A percentile compares a stretch with the other conserved stretches of the same genome.
phyloP scores from a whole-genome alignment of 92 coral and sea anemone species.

The Epizoanthus stellaris region DNA sequence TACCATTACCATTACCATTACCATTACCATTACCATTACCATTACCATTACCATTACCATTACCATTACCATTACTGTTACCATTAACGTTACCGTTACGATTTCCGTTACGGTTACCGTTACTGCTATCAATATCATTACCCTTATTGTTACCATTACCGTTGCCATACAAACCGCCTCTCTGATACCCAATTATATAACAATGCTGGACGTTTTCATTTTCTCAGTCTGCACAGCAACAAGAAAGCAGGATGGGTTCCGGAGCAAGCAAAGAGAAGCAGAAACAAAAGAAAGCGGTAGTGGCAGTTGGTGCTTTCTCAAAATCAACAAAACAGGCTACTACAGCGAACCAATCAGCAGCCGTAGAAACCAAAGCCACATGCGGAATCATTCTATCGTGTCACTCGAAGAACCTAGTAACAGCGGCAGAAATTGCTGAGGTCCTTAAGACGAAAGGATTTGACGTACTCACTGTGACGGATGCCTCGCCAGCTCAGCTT shows the following conservation, averaged over 20 bases:
- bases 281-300: not conserved
- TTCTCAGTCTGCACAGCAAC: not conserved
- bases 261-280: slow-evolving; percentile 30
- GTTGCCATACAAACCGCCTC: too few relatives aligned
- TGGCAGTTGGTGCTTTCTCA: slow-evolving; percentile 21
- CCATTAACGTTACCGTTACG: too few relatives aligned
- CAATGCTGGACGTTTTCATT: too few relatives aligned
- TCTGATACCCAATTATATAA: too few relatives aligned
- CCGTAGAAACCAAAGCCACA: not conserved
- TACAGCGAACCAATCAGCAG: not conserved
- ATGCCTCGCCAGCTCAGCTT: slow-evolving; percentile 62
- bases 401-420: slow-evolving; percentile 69
- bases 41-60: too few relatives aligned
- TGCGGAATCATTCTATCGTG: slow-evolving; percentile 55
- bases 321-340: not conserved
- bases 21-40: too few relatives aligned
- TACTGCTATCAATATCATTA: too few relatives aligned
- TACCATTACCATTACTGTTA: too few relatives aligned
- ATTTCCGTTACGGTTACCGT: too few relatives aligned
- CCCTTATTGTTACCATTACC: too few relatives aligned
- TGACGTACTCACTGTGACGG: slow-evolving; percentile 61
- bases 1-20: too few relatives aligned
- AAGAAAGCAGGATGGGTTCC: slow-evolving; percentile 18
- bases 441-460: slow-evolving; percentile 43
- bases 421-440: slow-evolving; percentile 48